A percentile compares a stretch with the other conserved stretches of the same genome.
Evolutionary conservation across 2,888 invertebrate genomes (phyloP).

Genomic region (Emmelina monodactyla): DNA sequence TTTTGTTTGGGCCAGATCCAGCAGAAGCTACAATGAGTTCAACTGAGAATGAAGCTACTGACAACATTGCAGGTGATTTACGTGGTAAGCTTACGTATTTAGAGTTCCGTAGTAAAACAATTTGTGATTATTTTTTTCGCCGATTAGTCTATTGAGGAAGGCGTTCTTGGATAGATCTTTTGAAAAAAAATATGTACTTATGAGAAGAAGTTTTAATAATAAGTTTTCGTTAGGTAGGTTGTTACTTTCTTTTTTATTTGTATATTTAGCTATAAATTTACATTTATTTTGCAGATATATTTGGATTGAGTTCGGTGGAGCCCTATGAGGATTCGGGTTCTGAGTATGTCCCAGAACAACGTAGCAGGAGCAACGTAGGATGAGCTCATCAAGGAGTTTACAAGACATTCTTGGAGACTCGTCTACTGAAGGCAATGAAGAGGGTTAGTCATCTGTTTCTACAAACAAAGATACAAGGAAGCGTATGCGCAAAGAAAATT

Average conservation of each 20-base stretch:
- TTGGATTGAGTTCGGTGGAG: slow-evolving; percentile 9
- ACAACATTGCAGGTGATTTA: slow-evolving; percentile 5
- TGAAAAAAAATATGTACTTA: slow-evolving; percentile 4
- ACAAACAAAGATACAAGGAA: slow-evolving; percentile 8
- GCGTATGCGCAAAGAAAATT: slow-evolving; percentile 7
- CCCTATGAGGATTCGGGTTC: slow-evolving; percentile 12
- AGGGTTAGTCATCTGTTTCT: slow-evolving; percentile 10
- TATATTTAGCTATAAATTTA: slow-evolving; percentile 8
- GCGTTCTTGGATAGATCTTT: slow-evolving; percentile 7
- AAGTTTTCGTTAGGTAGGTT: slow-evolving; percentile 7
- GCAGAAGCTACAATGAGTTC: slow-evolving; percentile 5
- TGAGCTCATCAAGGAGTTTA: slow-evolving; percentile 10
- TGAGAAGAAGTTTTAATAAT: slow-evolving; percentile 4
- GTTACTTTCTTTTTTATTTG: slow-evolving; percentile 8
- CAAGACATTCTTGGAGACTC: slow-evolving; percentile 5
- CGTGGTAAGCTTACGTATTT: slow-evolving; percentile 5
- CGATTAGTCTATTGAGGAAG: slow-evolving; percentile 3
- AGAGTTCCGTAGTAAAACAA: slow-evolving; percentile 7
- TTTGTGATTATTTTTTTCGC: slow-evolving; percentile 4
- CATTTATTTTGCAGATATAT: slow-evolving; percentile 11
- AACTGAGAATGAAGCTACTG: slow-evolving; percentile 4
- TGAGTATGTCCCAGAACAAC: slow-evolving; percentile 12
- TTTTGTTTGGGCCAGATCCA: slow-evolving; percentile 3
- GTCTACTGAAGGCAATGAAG: slow-evolving; percentile 10
- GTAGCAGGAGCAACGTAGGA: no score